Evolutionary conservation across 2,113 vertebrate species (phyloP).

Genomic region (Apodemus speciosus): DNA sequence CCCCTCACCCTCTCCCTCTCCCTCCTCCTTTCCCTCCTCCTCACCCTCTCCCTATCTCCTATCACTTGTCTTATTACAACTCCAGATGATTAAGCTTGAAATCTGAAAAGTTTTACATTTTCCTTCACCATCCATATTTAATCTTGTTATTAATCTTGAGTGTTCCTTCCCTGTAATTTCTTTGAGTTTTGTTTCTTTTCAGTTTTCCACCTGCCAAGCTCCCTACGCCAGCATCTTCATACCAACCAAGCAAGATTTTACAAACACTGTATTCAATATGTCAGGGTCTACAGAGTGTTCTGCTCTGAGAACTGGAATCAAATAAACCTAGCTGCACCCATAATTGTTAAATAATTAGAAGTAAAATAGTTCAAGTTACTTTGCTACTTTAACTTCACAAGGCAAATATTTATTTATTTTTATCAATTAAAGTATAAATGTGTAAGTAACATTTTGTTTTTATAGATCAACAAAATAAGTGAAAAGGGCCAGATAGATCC

Average conservation of each 20-base stretch:
- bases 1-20: no score
- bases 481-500: background rate
- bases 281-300: background rate
- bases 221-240: background rate
- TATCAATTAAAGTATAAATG: background rate
- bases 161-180: background rate
- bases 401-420: background rate
- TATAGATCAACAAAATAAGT: conserved; percentile 1
- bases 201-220: background rate
- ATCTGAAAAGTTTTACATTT: background rate
- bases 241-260: background rate
- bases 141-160: background rate
- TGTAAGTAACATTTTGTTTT: conserved; percentile 23
- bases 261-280: background rate
- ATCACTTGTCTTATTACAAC: background rate
- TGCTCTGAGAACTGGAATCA: background rate
- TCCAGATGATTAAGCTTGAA: background rate
- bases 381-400: conserved; percentile 1
- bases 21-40: background rate
- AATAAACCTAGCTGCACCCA: background rate
- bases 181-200: background rate
- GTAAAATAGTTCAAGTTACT: background rate
- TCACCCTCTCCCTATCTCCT: background rate
- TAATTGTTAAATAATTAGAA: background rate
- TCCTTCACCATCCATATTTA: background rate